A percentile compares a stretch with the other conserved stretches of the same genome.
phyloP scores from a whole-genome alignment of 2,888 invertebrate species.

The Labia minor region DNA sequence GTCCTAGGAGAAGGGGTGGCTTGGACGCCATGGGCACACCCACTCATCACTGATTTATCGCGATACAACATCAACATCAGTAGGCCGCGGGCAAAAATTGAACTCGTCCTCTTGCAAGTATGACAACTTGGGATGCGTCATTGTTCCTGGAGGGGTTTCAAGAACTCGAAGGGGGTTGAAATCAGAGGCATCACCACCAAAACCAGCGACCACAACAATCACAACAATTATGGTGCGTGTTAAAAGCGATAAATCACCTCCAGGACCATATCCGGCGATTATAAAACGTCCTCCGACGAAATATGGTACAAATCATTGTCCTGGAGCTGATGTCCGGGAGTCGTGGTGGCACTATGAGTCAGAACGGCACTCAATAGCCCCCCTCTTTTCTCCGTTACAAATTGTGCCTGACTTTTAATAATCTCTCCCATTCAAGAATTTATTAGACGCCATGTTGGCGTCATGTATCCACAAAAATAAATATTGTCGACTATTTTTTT shows the following conservation, averaged over 20 bases:
- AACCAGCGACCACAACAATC: conserved; percentile 1
- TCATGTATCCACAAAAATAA: not conserved
- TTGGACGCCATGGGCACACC: conserved; percentile 3
- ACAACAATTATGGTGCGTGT: conserved; percentile 13
- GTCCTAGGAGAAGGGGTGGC: not conserved
- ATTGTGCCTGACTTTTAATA: conserved; percentile 7
- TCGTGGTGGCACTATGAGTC: not conserved
- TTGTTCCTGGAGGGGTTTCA: not conserved
- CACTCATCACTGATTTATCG: conserved; percentile 1
- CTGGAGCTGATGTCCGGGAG: not conserved
- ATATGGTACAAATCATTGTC: conserved; percentile 7
- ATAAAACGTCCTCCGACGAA: conserved; percentile 2
- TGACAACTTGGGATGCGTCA: conserved; percentile 13
- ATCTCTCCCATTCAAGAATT: conserved; percentile 1
- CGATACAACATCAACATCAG: conserved; percentile 1
- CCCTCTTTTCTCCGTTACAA: not conserved
- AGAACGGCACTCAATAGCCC: not conserved
- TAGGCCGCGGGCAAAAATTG: not conserved
- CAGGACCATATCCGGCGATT: conserved; percentile 7
- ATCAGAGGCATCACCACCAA: not conserved
- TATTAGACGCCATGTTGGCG: conserved; percentile 1
- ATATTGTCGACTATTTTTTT: not conserved
- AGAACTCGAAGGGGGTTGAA: not conserved
- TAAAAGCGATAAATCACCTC: conserved; percentile 13
- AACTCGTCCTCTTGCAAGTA: not conserved